phyloP scores from a whole-genome alignment of 2,113 vertebrate species.

The Megaceryle maxima region DNA sequence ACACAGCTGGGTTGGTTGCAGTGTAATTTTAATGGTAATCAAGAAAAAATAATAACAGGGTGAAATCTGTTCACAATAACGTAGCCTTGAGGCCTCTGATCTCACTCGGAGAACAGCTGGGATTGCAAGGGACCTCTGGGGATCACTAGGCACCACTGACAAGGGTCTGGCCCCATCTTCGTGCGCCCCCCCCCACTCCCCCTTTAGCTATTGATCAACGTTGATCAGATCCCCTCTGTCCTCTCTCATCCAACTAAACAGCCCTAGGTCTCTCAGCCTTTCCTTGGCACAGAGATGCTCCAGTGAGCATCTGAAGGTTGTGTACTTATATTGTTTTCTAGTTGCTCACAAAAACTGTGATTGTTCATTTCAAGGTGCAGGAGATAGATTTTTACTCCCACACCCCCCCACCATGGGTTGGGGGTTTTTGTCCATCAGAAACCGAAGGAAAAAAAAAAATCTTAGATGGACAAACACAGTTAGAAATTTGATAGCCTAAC shows the following conservation, averaged over 20 bases:
- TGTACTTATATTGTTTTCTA: neutral
- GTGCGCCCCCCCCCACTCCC: neutral
- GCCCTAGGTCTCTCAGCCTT: neutral
- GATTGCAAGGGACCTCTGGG: neutral
- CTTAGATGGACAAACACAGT: neutral
- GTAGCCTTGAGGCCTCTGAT: neutral
- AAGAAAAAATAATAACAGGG: neutral
- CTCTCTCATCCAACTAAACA: neutral
- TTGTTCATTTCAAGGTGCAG: neutral
- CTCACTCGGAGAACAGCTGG: neutral
- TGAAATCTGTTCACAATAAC: neutral
- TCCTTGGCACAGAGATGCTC: neutral
- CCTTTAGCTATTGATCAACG: neutral
- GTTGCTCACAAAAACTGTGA: neutral
- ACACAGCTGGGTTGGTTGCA: conserved; percentile 28
- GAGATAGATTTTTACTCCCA: neutral
- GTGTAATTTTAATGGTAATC: conserved; percentile 7
- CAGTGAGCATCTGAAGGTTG: neutral
- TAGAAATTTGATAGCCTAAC: neutral
- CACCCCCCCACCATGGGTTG: neutral
- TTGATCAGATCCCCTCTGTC: neutral
- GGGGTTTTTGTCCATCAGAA: neutral
- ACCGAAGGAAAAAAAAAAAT: neutral
- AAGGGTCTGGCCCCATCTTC: neutral
- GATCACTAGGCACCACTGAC: too few species aligned